Conservation (phyloP, 2,888 invertebrate species). For the Eulithis testata region DNA sequence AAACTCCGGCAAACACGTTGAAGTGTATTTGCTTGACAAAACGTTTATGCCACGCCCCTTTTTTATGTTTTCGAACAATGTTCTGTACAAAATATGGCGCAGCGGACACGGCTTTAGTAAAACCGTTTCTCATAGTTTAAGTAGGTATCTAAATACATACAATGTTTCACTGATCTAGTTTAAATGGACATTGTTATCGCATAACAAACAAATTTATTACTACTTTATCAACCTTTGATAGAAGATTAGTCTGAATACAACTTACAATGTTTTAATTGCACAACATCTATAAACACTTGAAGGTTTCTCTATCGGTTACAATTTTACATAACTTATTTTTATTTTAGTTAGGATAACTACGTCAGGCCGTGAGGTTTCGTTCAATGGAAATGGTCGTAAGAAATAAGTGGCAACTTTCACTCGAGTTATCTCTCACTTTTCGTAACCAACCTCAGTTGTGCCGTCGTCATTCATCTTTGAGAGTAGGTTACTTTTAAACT, state of each 20-base stretch:
- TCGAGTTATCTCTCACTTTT: background rate
- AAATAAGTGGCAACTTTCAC: slow-evolving; percentile 16
- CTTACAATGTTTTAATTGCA: slow-evolving; percentile 17
- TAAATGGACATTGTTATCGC: too few species aligned
- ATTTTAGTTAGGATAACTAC: background rate
- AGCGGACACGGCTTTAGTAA: too few species aligned
- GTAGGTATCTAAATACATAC: too few species aligned
- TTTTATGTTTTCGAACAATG: too few species aligned
- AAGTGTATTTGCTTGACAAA: too few species aligned
- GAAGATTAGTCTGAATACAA: background rate
- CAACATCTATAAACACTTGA: slow-evolving; percentile 7
- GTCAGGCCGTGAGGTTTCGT: slow-evolving; percentile 6
- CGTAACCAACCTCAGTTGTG: background rate
- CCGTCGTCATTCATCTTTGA: background rate
- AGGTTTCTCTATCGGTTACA: slow-evolving; percentile 2
- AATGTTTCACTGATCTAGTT: too few species aligned
- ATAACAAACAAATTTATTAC: too few species aligned
- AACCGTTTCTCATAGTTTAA: too few species aligned
- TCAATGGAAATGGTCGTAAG: slow-evolving; percentile 3
- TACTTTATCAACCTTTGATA: background rate
- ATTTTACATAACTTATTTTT: background rate
- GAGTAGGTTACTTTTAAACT: background rate
- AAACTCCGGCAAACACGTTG: too few species aligned
- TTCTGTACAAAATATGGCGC: too few species aligned
- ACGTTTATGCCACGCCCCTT: too few species aligned